Base-by-base conservation (phyloP, 1,140 invertebrate genomes). In the Pectinophora gossypiella region DNA sequence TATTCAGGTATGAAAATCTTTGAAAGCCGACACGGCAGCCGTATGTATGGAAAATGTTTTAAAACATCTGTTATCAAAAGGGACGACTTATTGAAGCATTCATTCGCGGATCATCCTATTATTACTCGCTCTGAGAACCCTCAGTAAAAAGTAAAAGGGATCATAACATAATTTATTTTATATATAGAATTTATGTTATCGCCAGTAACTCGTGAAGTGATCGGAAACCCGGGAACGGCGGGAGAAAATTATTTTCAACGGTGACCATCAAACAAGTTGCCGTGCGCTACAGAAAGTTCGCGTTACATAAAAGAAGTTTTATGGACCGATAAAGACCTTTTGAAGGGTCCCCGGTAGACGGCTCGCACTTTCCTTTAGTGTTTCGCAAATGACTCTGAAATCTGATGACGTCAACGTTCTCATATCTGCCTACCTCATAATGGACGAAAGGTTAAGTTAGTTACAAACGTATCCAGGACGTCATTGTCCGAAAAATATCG, bases 131-230 rank as follows among this genome's bases (percentile, higher is more conserved):
- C 52, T 62, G 56, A 68, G 68, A 74, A 69, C 64, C 67, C 64
- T 64, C 52, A 57, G 65, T 68, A 71, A 76, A 70, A 77, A 80
- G 68, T 70, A 71, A 75, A 80, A 76, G 64, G 76, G 77, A 79
- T 77, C 72, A 77, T 81, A 77, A 72, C 76, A 67, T 52, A 79
- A 79, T 81, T 83, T 81, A 83, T 81, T 79, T 70, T 72, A 76
- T 73, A 46, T 46, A 81, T 65, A 71, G 68, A 72, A 67, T 72
- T 66, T 72, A 71, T 75, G 73, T 76, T 78, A 78, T 74, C 64
- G 76, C 38, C 47, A 69, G 64, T 72, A 68, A 74, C 61, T 76
- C 66, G 59, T 48, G 66, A 72, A 72, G 53, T 54, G 63, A 76
- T 75, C 68, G 65, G 55, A 65, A 67, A 55, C 68, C 57, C 51